A percentile compares a stretch with the other conserved stretches of the same genome.
Evolutionary conservation across 92 coral and sea anemone genomes (phyloP).

Genomic region (Actinostola sp.): DNA sequence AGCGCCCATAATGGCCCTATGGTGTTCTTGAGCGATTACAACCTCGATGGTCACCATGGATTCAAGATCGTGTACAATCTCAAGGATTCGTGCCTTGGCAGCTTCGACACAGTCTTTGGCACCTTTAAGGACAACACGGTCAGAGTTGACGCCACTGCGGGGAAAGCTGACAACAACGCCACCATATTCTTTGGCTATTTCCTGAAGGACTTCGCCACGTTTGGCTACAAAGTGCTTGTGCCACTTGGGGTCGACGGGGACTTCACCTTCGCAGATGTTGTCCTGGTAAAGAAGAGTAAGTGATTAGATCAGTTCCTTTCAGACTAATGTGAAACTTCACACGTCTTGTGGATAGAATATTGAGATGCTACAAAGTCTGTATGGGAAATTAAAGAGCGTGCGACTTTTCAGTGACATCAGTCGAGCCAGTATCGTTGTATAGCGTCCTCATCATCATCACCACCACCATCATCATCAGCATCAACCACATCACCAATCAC

Average conservation of each 20-base stretch:
- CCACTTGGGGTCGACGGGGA: constrained; percentile 93
- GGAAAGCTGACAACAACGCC: constrained; percentile 98
- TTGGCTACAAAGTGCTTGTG: constrained; percentile 97
- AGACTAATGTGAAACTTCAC: too few species aligned
- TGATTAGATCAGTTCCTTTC: too few species aligned
- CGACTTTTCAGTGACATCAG: too few species aligned
- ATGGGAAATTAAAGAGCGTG: too few species aligned
- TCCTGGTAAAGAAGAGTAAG: constrained; percentile 69
- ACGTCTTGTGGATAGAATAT: neutral
- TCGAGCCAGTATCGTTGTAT: too few species aligned
- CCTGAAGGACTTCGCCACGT: constrained; percentile 90
- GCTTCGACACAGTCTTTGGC: constrained; percentile 98
- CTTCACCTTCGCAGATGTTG: constrained; percentile 95
- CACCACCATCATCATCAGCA: too few species aligned
- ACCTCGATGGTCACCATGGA: constrained; percentile 94
- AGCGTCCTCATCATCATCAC: too few species aligned
- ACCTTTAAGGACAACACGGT: constrained; percentile 95
- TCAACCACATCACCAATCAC: too few species aligned
- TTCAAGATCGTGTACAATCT: constrained; percentile 87
- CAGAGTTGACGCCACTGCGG: constrained; percentile 85
- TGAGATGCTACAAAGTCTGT: too few species aligned
- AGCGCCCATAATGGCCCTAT: constrained; percentile 96
- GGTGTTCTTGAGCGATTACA: constrained; percentile 85
- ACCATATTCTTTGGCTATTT: constrained; percentile 87
- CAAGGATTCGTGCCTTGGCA: constrained; percentile 93